Conservation (phyloP, 2,113 vertebrate species). For the Micromys minutus region DNA sequence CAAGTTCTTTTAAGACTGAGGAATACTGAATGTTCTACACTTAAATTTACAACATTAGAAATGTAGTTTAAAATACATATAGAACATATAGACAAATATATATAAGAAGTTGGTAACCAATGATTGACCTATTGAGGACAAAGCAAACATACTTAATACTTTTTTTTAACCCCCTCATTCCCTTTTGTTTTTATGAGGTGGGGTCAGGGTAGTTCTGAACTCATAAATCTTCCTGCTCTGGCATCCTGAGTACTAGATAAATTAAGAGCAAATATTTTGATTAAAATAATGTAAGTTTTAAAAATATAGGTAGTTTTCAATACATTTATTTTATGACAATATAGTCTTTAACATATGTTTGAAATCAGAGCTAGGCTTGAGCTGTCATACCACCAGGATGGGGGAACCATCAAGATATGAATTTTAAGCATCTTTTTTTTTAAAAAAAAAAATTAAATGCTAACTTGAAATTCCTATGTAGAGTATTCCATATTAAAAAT, state of each 20-base stretch:
- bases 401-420: background rate
- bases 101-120: background rate
- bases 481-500: constrained; percentile 40
- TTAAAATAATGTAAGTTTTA: background rate
- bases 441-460: constrained; percentile 5
- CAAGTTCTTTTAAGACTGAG: constrained; percentile 33
- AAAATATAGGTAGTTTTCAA: background rate
- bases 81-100: constrained; percentile 11
- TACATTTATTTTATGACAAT: constrained; percentile 28
- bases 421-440: background rate
- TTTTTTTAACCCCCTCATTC: background rate
- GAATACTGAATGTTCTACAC: background rate
- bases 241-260: background rate
- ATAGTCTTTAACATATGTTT: background rate
- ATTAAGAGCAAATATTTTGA: background rate
- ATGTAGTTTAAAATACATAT: background rate
- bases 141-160: background rate
- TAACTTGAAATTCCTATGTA: constrained; percentile 35
- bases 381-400: background rate
- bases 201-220: background rate
- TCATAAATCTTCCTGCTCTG: background rate
- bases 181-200: background rate
- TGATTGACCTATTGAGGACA: background rate
- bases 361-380: background rate
- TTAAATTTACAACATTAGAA: constrained; percentile 28